phyloP scores from a whole-genome alignment of 2,888 invertebrate species.

The Poecilus cupreus region DNA sequence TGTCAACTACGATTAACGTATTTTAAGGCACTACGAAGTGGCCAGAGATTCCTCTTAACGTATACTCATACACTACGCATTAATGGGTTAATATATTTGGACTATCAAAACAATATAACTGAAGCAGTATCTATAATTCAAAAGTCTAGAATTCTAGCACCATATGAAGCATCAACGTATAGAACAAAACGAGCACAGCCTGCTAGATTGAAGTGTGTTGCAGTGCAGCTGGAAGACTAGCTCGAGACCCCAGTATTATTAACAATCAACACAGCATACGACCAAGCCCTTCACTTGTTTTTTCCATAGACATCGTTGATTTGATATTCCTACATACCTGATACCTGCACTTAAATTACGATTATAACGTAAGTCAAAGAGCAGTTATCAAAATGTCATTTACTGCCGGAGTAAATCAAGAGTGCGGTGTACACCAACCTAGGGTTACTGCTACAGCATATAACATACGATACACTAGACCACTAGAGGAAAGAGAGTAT shows the following conservation, averaged over 20 bases:
- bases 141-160: too few relatives aligned
- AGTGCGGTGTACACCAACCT: neutral
- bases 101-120: too few relatives aligned
- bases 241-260: conserved; percentile 11
- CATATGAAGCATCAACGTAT: too few relatives aligned
- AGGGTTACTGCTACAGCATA: neutral
- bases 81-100: too few relatives aligned
- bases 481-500: neutral
- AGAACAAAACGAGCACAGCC: too few relatives aligned
- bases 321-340: conserved; percentile 49
- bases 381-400: conserved; percentile 59
- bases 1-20: too few relatives aligned
- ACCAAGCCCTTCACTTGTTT: conserved; percentile 47
- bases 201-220: neutral
- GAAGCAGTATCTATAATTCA: too few relatives aligned
- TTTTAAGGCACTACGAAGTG: too few relatives aligned
- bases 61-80: too few relatives aligned
- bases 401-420: conserved; percentile 32
- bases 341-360: conserved; percentile 55
- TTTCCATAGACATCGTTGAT: conserved; percentile 43
- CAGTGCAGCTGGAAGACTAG: neutral
- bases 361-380: conserved; percentile 57
- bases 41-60: too few relatives aligned
- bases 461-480: neutral
- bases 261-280: conserved; percentile 27